Evolutionary conservation across 2,113 vertebrate species (phyloP).

Genomic region (Centropus unirufus): DNA sequence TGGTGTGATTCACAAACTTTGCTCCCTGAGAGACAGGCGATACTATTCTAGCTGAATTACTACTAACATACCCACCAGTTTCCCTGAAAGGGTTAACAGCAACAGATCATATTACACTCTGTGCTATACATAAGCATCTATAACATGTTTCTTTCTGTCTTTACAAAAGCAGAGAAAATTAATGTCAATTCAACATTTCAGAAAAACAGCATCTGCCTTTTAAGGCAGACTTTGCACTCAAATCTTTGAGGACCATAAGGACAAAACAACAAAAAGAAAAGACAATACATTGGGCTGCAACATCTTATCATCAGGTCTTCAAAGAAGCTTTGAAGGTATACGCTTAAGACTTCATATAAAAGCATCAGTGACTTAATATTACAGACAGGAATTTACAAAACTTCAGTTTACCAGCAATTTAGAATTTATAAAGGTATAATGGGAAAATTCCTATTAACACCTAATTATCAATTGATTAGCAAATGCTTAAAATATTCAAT

Average conservation of each 20-base stretch:
- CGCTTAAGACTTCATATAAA: not conserved
- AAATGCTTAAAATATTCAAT: too few species aligned
- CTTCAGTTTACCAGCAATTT: too few species aligned
- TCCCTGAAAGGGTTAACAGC: not conserved
- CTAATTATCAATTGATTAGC: too few species aligned
- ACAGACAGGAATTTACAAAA: too few species aligned
- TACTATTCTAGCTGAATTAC: not conserved
- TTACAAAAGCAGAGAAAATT: not conserved
- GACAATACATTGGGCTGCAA: not conserved
- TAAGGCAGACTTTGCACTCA: not conserved
- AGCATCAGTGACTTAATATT: not conserved
- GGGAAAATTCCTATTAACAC: too few species aligned
- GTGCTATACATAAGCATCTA: not conserved
- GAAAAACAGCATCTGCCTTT: not conserved
- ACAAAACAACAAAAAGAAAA: not conserved
- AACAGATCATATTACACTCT: not conserved
- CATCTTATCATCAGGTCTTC: not conserved
- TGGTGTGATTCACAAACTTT: not conserved
- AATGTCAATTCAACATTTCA: not conserved
- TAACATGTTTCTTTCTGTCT: not conserved
- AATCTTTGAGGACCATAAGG: not conserved
- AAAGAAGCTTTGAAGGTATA: not conserved
- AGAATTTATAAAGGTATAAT: too few species aligned
- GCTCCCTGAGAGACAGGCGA: not conserved
- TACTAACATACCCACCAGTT: not conserved